A percentile compares a stretch with the other conserved stretches of the same genome.
phyloP scores from a whole-genome alignment of 1,140 invertebrate species.

The Phortica variegata region DNA sequence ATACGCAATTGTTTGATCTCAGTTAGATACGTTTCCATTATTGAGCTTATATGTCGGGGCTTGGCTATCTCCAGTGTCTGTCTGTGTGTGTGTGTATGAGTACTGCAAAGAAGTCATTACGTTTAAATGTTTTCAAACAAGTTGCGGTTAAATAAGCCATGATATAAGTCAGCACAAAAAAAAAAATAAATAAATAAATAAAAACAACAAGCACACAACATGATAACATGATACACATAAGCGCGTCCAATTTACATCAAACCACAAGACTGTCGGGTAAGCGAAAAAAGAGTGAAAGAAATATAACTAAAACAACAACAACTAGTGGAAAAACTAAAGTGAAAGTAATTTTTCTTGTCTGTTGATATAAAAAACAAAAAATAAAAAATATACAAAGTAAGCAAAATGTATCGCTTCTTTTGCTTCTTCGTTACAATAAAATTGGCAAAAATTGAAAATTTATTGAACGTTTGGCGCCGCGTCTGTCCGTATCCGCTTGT shows the following conservation, averaged over 20 bases:
- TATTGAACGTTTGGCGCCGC: background rate
- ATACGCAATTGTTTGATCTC: slow-evolving; percentile 80
- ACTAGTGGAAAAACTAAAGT: too few species aligned
- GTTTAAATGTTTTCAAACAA: slow-evolving; percentile 43
- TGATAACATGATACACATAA: slow-evolving; percentile 7
- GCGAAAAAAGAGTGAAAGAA: too few species aligned
- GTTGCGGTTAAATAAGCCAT: slow-evolving; percentile 15
- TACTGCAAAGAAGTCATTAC: slow-evolving; percentile 31
- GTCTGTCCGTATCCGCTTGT: background rate
- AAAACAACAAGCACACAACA: slow-evolving; percentile 15
- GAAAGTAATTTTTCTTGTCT: too few species aligned
- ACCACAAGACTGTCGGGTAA: too few species aligned
- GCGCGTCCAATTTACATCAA: too few species aligned
- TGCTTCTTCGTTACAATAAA: too few species aligned
- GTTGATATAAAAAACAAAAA: too few species aligned
- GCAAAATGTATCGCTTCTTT: too few species aligned
- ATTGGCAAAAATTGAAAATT: too few species aligned
- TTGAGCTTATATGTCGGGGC: slow-evolving; percentile 6
- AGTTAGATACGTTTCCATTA: slow-evolving; percentile 78
- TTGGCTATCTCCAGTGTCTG: too few species aligned
- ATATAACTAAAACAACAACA: too few species aligned
- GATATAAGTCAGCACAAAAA: slow-evolving; percentile 19
- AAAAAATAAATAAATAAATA: slow-evolving; percentile 6
- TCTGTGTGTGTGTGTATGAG: background rate
- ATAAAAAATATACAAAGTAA: too few species aligned